These are phyloP conservation scores for Maconellicoccus hirsutus DNA, from an alignment of 1,140 invertebrate species.

Conservation along the genomic window DNA sequence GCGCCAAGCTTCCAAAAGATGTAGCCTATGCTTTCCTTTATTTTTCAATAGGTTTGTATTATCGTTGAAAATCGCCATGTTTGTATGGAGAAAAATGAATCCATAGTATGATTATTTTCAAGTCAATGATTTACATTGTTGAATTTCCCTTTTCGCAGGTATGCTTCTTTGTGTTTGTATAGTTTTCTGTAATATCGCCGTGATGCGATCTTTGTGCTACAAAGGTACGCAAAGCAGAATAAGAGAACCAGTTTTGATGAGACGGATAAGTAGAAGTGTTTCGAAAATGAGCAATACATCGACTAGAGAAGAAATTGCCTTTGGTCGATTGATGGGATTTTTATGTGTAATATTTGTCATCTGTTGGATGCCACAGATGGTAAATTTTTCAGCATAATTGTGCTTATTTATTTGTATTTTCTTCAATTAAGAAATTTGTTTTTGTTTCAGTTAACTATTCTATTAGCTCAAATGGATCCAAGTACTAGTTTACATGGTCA, in stretches of 20 bases:
- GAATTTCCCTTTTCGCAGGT: constrained; percentile 40
- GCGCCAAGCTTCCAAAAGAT: constrained; percentile 49
- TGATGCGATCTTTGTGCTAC: constrained; percentile 50
- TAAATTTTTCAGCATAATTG: constrained; percentile 36
- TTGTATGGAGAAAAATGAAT: too few relatives aligned
- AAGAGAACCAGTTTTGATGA: constrained; percentile 26
- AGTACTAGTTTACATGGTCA: too few relatives aligned
- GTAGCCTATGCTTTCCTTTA: constrained; percentile 65
- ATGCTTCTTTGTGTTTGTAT: constrained; percentile 58
- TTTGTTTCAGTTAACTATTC: constrained; percentile 49
- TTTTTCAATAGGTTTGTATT: constrained; percentile 55
- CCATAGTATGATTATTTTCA: too few relatives aligned
- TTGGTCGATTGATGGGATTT: constrained; percentile 68
- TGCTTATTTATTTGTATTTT: too few relatives aligned
- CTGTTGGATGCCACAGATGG: constrained; percentile 80
- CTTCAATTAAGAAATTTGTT: neutral
- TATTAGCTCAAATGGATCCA: constrained; percentile 38
- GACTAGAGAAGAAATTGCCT: constrained; percentile 66
- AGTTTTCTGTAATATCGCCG: constrained; percentile 66
- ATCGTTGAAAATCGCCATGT: neutral
- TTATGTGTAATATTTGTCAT: constrained; percentile 68
- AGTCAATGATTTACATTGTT: constrained; percentile 10
- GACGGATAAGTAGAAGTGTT: constrained; percentile 30
- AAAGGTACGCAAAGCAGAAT: neutral
- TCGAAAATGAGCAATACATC: constrained; percentile 34